phyloP scores from a whole-genome alignment of 1,140 invertebrate species.

The Hyphantria cunea region DNA sequence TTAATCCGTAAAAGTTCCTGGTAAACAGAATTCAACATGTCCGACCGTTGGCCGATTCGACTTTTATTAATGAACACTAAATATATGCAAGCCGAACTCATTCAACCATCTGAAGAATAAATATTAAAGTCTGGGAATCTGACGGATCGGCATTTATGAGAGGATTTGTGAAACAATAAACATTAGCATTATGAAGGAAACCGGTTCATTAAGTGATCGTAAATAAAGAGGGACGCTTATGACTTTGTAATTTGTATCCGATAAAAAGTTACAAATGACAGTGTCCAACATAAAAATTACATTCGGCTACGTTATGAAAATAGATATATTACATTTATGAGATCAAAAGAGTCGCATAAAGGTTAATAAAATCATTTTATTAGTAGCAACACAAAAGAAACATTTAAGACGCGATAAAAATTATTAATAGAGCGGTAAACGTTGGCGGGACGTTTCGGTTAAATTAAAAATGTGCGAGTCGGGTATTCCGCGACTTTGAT shows the following conservation, averaged over 20 bases:
- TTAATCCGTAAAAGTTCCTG: conserved; percentile 12
- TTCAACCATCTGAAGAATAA: conserved; percentile 22
- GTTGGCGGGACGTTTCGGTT: conserved; percentile 56
- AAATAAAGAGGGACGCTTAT: conserved; percentile 16
- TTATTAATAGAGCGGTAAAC: conserved; percentile 69
- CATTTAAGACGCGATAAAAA: conserved; percentile 67
- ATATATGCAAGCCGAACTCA: conserved; percentile 54
- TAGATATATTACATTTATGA: conserved; percentile 42
- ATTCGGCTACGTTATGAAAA: conserved; percentile 37
- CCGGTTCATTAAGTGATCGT: conserved; percentile 31
- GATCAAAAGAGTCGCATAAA: conserved; percentile 54
- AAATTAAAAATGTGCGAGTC: conserved; percentile 53
- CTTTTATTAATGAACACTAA: conserved; percentile 68
- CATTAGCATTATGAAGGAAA: conserved; percentile 49
- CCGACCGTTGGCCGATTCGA: conserved; percentile 43
- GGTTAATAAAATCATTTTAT: conserved; percentile 59
- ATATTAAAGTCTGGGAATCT: conserved; percentile 27
- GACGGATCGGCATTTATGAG: conserved; percentile 36
- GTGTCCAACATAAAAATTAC: conserved; percentile 40
- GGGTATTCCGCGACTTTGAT: conserved; percentile 48
- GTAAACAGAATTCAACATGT: conserved; percentile 30
- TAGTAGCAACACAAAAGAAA: conserved; percentile 62
- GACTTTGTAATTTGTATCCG: conserved; percentile 37
- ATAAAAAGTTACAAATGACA: conserved; percentile 46
- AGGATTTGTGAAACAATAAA: conserved; percentile 57